Evolutionary conservation across 1,140 invertebrate species (phyloP).

Genomic region (Xylocopa sonorina): DNA sequence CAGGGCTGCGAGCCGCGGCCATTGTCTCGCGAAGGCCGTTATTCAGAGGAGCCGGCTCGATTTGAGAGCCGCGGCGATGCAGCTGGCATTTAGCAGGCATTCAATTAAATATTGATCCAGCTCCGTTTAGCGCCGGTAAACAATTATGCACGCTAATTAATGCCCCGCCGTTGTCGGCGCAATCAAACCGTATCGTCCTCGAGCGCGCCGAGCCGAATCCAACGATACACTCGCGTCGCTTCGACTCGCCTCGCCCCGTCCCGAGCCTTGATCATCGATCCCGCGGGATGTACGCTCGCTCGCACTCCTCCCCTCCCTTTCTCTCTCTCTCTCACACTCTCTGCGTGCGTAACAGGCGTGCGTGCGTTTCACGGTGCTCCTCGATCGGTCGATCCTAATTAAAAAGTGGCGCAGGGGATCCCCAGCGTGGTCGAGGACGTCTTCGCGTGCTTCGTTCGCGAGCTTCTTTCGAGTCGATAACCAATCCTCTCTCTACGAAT

Average conservation of each 20-base stretch:
- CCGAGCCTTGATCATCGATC: constrained; percentile 65
- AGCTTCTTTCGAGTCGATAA: neutral
- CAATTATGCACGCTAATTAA: constrained; percentile 82
- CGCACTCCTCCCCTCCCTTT: neutral
- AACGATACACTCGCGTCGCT: constrained; percentile 24
- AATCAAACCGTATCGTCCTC: constrained; percentile 76
- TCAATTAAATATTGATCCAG: constrained; percentile 82
- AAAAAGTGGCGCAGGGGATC: constrained; percentile 39
- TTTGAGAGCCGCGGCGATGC: constrained; percentile 76
- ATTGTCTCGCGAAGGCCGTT: constrained; percentile 66
- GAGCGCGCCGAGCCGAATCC: constrained; percentile 56
- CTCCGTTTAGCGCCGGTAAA: constrained; percentile 79
- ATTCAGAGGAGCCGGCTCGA: constrained; percentile 74
- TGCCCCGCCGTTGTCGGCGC: constrained; percentile 76
- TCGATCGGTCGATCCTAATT: constrained; percentile 57
- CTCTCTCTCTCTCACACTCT: neutral
- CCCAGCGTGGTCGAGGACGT: neutral
- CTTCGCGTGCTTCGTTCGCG: neutral
- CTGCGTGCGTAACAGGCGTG: neutral
- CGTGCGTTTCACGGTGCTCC: neutral
- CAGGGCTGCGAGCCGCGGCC: constrained; percentile 13
- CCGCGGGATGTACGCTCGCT: constrained; percentile 26
- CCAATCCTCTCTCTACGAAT: too few species aligned
- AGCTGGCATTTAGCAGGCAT: constrained; percentile 80
- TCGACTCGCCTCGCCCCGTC: too few species aligned